Evolutionary conservation across 2,888 invertebrate species (phyloP), one percentile per base, ranked within the genome.

Genomic region (Lochmaea crataegi): DNA sequence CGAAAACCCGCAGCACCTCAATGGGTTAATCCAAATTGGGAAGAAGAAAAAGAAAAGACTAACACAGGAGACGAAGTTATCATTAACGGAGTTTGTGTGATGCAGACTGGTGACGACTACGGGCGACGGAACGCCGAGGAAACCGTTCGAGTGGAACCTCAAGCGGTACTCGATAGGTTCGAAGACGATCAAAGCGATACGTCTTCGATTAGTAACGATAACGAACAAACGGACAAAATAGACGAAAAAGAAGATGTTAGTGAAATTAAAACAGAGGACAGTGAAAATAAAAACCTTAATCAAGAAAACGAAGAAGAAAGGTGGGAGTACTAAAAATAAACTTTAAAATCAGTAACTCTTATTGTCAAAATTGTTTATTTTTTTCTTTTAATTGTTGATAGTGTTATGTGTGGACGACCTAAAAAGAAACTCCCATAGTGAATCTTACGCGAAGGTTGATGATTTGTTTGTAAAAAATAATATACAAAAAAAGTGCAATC

Each of bases 1-100:
- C 91, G 98, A 82, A 98, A 98, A 88, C 96, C 97, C 1, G 97
- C 96, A 1, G 97, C 97, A 68, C 98, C 98, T 2, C 97, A 98
- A 87, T 97, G 98, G 96, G 96, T 98, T 5, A 97, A 97, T 87
- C 98, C 98, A 9, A 96, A 96, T 81, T 95, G 95, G 94, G 94
- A 94, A 83, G 94, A 94, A 83, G 88, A 88, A 71, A 87, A 87
- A 68, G 90, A 90, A 79, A 89, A 89, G 79, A 88, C 89, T 86
- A 83, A 88, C 87, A 89, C 89, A 86, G 83, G 89, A 86, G 93
- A 93, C 82, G 95, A 95, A 84, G 95, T 96, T 38, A 96, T 96
- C 83, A 96, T 96, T 81, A 97, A 97, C 84, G 97, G 97, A 1
- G 96, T 97, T 38, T 96, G 96, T 84, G 96, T 96, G 7, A 95